Evolutionary conservation across 1,140 invertebrate species (phyloP), one percentile per base, ranked within the genome.

Genomic region (Cheumatopsyche charites): DNA sequence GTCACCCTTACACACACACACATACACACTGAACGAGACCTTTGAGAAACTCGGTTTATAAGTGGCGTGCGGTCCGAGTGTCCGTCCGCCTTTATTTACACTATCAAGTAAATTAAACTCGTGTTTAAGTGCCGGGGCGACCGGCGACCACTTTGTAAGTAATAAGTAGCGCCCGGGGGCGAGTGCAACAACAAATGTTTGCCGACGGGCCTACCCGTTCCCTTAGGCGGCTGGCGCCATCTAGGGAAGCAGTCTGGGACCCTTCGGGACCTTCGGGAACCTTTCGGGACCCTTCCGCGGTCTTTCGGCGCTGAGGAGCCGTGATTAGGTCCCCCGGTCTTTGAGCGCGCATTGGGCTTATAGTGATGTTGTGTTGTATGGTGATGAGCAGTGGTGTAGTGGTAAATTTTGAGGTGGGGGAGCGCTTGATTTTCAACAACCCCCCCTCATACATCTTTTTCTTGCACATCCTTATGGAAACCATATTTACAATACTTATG

Each of bases 101-200:
- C 83, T 83, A 85, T 83, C 81, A 80, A 82, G 81, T 84, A 85
- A 85, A 85, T 85, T 85, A 85, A 84, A 83, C 83, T 84, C 82
- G 76, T 80, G 78, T 82, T 80, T 80, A 80, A 82, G 81, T 82
- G 82, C 80, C 79, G 79, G 80, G 79, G 80, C 83, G 82, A 80
- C 78, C 79, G 79, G 81, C 79, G 79, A 81, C 67, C 83, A 84
- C 82, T 83, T 83, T 82, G 81, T 82, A 80, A 82, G 82, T 84
- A 84, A 83, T 84, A 84, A 83, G 83, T 83, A 82, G 82, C 82
- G 82, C 80, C 83, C 26, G 62, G 42, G 82, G 82, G 82, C 77
- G 80, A 79, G 67, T 80, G 82, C 82, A 82, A 83, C 82, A 83
- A 83, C 82, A 83, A 84, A 84, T 83, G 82, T 83, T 80, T 75